Evolutionary conservation across 2,113 vertebrate species (phyloP).

Genomic region (Xenopus borealis): DNA sequence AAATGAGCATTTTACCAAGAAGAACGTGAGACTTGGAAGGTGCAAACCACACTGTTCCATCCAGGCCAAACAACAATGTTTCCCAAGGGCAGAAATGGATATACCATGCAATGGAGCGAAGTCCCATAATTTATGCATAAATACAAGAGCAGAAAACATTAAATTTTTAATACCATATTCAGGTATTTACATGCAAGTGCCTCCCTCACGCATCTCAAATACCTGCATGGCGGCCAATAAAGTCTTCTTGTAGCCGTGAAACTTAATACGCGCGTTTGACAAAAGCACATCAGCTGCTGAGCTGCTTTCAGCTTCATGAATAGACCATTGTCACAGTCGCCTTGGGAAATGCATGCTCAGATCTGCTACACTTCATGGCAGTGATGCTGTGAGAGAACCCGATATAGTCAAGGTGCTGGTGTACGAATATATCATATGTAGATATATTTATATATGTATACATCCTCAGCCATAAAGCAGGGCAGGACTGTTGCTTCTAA

Average conservation of each 20-base stretch:
- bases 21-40: too few species aligned
- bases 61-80: too few species aligned
- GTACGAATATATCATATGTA: too few species aligned
- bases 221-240: constrained; percentile 16
- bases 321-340: constrained; percentile 28
- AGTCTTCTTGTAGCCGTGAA: constrained; percentile 16
- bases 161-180: constrained; percentile 21
- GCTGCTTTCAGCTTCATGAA: constrained; percentile 18
- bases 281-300: constrained; percentile 24
- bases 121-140: not conserved
- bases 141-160: constrained; percentile 7
- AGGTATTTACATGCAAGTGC: constrained; percentile 25
- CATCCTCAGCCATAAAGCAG: too few species aligned
- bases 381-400: not conserved
- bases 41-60: too few species aligned
- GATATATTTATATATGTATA: too few species aligned
- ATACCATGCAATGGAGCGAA: too few species aligned
- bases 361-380: not conserved
- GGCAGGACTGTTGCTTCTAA: too few species aligned
- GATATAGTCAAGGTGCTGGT: not conserved
- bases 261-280: constrained; percentile 14
- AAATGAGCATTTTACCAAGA: too few species aligned
- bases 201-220: constrained; percentile 16
- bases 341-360: constrained; percentile 31
- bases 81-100: too few species aligned